Evolutionary conservation across 2,113 vertebrate genomes (phyloP).

Genomic region (Calonectris borealis): DNA sequence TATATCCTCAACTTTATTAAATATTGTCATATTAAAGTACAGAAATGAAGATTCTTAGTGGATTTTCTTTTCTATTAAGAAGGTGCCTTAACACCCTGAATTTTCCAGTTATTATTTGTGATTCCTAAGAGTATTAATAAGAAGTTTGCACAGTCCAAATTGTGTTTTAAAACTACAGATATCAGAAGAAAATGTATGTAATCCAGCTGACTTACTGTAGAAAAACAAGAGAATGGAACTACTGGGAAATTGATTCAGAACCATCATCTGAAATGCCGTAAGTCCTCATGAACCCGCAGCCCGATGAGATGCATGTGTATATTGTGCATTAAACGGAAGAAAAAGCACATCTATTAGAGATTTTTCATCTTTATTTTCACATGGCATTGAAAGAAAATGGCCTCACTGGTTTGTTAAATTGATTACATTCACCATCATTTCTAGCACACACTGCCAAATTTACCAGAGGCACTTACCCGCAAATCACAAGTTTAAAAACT

Average conservation of each 20-base stretch:
- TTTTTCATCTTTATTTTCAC: background rate
- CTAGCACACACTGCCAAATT: background rate
- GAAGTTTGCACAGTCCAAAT: background rate
- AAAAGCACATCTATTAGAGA: background rate
- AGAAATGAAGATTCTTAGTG: background rate
- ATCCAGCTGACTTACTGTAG: background rate
- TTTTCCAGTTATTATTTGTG: background rate
- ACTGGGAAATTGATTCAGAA: background rate
- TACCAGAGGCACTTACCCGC: background rate
- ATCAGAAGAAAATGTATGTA: background rate
- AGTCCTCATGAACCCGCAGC: background rate
- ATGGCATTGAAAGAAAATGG: background rate
- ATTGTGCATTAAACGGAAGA: background rate
- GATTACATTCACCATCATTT: background rate
- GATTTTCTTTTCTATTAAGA: background rate
- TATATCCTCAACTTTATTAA: background rate
- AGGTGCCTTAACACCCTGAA: background rate
- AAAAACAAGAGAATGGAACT: background rate
- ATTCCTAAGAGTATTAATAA: background rate
- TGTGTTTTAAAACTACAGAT: background rate
- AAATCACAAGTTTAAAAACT: background rate
- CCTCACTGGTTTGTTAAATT: background rate
- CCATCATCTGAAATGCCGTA: background rate
- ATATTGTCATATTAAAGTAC: background rate
- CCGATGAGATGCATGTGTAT: background rate